phyloP scores from a whole-genome alignment of 2,797 vertebrate genomes.

The Intellagama lesueurii region DNA sequence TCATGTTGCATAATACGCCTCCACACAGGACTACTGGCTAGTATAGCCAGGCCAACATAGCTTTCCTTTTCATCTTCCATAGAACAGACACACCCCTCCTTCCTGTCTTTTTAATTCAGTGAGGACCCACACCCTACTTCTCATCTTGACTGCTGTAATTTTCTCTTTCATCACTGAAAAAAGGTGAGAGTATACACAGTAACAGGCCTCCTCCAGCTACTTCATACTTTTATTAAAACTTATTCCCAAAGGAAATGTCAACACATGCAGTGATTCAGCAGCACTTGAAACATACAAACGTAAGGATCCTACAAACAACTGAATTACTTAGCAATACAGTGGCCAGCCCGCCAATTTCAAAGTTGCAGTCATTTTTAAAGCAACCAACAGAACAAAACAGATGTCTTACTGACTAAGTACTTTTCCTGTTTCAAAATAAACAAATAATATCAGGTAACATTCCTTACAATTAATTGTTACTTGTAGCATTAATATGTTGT shows the following conservation, averaged over 20 bases:
- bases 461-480: constrained; percentile 43
- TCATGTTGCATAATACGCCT: not conserved
- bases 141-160: not conserved
- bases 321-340: not conserved
- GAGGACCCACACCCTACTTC: not conserved
- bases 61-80: not conserved
- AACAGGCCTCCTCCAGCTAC: not conserved
- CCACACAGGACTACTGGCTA: not conserved
- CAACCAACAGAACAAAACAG: not conserved
- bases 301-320: not conserved
- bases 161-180: not conserved
- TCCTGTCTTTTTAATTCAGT: no score
- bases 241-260: not conserved
- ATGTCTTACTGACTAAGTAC: not conserved
- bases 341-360: not conserved
- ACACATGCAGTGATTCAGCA: not conserved
- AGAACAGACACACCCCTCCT: not conserved
- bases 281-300: not conserved
- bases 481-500: not conserved
- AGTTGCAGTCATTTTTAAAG: not conserved
- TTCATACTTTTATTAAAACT: not conserved
- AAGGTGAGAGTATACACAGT: not conserved
- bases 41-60: not conserved
- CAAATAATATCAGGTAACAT: constrained; percentile 48
- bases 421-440: not conserved